Evolutionary conservation across 2,797 vertebrate genomes (phyloP), one percentile per base, ranked within the genome.

Genomic region (Geotrypetes seraphini): DNA sequence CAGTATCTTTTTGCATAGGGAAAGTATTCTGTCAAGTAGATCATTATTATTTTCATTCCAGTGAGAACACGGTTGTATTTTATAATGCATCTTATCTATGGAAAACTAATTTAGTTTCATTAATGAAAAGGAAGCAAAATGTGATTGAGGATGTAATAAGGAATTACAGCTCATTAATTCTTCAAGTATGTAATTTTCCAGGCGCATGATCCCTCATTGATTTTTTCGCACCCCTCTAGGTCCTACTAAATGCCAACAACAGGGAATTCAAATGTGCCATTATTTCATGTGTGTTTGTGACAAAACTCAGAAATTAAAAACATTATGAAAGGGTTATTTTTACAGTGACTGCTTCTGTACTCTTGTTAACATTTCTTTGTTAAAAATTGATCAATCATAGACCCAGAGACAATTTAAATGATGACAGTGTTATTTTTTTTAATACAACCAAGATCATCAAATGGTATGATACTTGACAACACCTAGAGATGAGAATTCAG

Each of bases 91-190:
- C 7, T 29, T 63, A 55, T 56, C 64, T 59, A 52, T 32, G 14
- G 53, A 69, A 75, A 80, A 72, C 60, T 65, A 66, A 78, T 74
- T 78, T 67, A 61, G 38, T 63, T 67, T 31, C 36, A 73, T 70
- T 75, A 78, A 78, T 76, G 68, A 68, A 73, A 71, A 71, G 68
- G 64, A 75, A 63, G 63, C 46, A 59, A 50, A 55, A 64, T 60
- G 42, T 67, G 74, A 75, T 66, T 69, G 63, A 74, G 60, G 58
- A 63, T 53, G 43, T 67, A 71, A 66, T 66, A 69, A 0, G 5
- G 63, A 75, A 79, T 77, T 70, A 73, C 54, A 69, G 60, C 61
- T 69, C 60, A 73, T 80, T 78, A 84, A 72, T 74, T 74, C 73
- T 68, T 72, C 59, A 74, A 80, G 68, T 71, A 62, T 47, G 53